phyloP scores from a whole-genome alignment of 1,140 invertebrate species.

The Sesamia nonagrioides region DNA sequence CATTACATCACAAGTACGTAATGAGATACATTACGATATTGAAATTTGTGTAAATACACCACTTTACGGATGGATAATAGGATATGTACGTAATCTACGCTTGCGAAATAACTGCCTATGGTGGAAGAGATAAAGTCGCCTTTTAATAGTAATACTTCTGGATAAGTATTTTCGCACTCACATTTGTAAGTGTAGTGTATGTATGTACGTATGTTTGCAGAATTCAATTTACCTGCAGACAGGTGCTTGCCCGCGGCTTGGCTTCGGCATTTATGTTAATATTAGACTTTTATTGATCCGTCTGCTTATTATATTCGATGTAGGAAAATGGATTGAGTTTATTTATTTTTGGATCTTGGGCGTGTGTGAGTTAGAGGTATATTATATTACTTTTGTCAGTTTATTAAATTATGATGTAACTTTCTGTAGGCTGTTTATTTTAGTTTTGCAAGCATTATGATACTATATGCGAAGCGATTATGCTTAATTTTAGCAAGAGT shows the following conservation, averaged over 20 bases:
- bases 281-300: constrained; percentile 30
- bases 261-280: constrained; percentile 37
- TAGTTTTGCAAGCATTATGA: too few relatives aligned
- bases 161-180: background rate
- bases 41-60: too few relatives aligned
- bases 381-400: background rate
- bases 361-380: background rate
- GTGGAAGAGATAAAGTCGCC: background rate
- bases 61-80: too few relatives aligned
- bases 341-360: background rate
- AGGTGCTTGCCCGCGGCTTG: constrained; percentile 19
- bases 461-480: too few relatives aligned
- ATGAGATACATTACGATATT: too few relatives aligned
- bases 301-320: constrained; percentile 21
- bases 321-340: constrained; percentile 14
- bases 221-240: constrained; percentile 42
- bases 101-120: too few relatives aligned
- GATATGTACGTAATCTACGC: background rate
- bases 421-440: too few relatives aligned
- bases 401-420: too few relatives aligned
- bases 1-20: too few relatives aligned
- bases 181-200: background rate
- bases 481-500: too few relatives aligned
- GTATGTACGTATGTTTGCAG: constrained; percentile 29
- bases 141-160: background rate